phyloP scores from a whole-genome alignment of 2,888 invertebrate genomes.

The Horisme vitalbata region DNA sequence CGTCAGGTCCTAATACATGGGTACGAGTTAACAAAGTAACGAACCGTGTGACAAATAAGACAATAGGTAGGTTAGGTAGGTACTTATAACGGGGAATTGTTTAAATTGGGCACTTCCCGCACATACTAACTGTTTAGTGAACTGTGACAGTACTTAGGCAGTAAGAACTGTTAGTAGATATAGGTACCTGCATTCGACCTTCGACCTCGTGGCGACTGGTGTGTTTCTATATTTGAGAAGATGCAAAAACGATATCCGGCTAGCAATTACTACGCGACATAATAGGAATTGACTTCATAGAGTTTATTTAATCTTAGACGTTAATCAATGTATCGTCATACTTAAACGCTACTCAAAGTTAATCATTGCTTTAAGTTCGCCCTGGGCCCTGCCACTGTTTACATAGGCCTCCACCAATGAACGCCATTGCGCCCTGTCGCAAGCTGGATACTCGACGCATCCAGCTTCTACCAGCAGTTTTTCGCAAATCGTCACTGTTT shows the following conservation, averaged over 20 bases:
- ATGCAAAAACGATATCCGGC: conserved; percentile 17
- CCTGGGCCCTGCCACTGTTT: too few relatives aligned
- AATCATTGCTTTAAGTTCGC: too few relatives aligned
- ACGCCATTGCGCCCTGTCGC: too few relatives aligned
- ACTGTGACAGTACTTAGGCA: conserved; percentile 11
- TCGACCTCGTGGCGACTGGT: conserved; percentile 6
- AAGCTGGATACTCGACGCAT: too few relatives aligned
- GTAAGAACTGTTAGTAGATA: not conserved
- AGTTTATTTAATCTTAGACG: too few relatives aligned
- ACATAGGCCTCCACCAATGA: too few relatives aligned
- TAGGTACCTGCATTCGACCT: conserved; percentile 9
- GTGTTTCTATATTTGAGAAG: conserved; percentile 18
- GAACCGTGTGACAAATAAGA: conserved; percentile 36
- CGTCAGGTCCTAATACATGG: conserved; percentile 12
- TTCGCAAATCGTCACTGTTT: too few relatives aligned
- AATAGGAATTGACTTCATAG: too few relatives aligned
- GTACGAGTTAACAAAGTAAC: conserved; percentile 22
- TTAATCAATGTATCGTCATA: too few relatives aligned
- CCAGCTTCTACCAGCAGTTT: too few relatives aligned
- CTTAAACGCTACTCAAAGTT: too few relatives aligned
- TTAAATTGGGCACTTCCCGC: conserved; percentile 68
- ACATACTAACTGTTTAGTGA: conserved; percentile 3
- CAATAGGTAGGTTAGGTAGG: too few relatives aligned
- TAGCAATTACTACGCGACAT: conserved; percentile 2
- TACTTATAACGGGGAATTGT: conserved; percentile 55